Evolutionary conservation across 2,888 invertebrate genomes (phyloP).

Genomic region (Cremastobaeus sp.): DNA sequence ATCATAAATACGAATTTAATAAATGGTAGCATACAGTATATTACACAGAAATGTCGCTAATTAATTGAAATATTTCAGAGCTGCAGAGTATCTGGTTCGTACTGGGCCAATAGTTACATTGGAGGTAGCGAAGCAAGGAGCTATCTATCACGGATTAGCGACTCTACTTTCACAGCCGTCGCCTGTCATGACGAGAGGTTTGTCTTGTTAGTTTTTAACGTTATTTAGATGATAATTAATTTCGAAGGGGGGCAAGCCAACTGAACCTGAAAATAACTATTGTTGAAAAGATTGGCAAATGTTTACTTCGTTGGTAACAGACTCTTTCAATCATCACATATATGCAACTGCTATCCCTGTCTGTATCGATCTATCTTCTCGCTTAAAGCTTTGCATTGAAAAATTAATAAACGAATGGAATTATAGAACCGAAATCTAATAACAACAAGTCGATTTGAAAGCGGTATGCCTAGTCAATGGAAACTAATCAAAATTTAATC

Average conservation of each 20-base stretch:
- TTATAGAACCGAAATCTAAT: background rate
- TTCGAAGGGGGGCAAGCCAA: background rate
- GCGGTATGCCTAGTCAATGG: too few species aligned
- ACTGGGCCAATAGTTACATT: slow-evolving; percentile 96
- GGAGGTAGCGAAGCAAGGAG: slow-evolving; percentile 98
- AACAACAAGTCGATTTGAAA: background rate
- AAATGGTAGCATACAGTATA: too few species aligned
- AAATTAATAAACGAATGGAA: slow-evolving; percentile 6
- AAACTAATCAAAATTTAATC: too few species aligned
- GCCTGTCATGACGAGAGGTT: slow-evolving; percentile 88
- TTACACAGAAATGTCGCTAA: too few species aligned
- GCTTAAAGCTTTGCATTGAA: slow-evolving; percentile 45
- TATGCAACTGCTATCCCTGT: slow-evolving; percentile 14
- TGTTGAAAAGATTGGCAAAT: too few species aligned
- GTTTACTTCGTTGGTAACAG: too few species aligned
- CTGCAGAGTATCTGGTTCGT: slow-evolving; percentile 96
- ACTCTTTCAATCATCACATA: too few species aligned
- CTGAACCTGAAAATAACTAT: background rate
- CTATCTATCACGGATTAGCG: slow-evolving; percentile 96
- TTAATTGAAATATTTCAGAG: slow-evolving; percentile 80
- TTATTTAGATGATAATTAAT: too few species aligned
- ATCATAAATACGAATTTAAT: slow-evolving; percentile 54
- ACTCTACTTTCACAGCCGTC: slow-evolving; percentile 94
- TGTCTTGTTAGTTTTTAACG: too few species aligned
- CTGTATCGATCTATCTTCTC: slow-evolving; percentile 17